Conservation (phyloP, 35 echinoderm and acorn worm genomes). For the Apostichopus californicus region DNA sequence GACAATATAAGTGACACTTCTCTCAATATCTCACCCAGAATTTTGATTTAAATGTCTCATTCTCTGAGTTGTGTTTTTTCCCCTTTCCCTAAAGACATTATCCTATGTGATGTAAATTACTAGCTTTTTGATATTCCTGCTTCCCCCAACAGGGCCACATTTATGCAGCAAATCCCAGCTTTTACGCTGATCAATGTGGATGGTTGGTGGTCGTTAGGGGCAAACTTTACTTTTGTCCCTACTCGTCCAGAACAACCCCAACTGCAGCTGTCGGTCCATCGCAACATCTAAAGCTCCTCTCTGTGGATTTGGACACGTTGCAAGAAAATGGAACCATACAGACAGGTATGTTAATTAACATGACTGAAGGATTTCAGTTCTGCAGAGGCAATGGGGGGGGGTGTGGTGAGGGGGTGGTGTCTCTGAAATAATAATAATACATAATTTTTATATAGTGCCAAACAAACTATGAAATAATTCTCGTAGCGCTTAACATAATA, state of each 20-base stretch:
- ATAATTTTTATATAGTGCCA: too few relatives aligned
- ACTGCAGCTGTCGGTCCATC: not conserved
- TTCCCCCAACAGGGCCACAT: slow-evolving; percentile 69
- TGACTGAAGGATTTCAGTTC: not conserved
- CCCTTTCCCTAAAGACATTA: too few relatives aligned
- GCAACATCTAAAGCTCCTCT: not conserved
- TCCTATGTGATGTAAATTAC: too few relatives aligned
- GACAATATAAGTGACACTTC: too few relatives aligned
- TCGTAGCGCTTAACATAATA: too few relatives aligned
- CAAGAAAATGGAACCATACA: slow-evolving; percentile 14
- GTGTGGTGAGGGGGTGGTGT: too few relatives aligned
- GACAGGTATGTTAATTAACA: not conserved
- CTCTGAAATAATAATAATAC: too few relatives aligned
- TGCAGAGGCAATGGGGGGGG: too few relatives aligned
- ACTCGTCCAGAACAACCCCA: not conserved
- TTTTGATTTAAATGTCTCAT: too few relatives aligned
- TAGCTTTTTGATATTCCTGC: not conserved
- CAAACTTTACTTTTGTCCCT: slow-evolving; percentile 60
- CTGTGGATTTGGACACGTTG: slow-evolving; percentile 24
- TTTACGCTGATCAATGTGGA: slow-evolving; percentile 67
- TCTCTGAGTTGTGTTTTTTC: not conserved
- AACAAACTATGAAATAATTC: too few relatives aligned
- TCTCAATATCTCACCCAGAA: too few relatives aligned
- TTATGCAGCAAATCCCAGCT: slow-evolving; percentile 70
- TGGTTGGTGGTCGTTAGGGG: slow-evolving; percentile 70